Percentiles rank a stretch among this genome's conserved stretches.
phyloP scores from a whole-genome alignment of 2,113 vertebrate genomes.

The Eclectus roratus region DNA sequence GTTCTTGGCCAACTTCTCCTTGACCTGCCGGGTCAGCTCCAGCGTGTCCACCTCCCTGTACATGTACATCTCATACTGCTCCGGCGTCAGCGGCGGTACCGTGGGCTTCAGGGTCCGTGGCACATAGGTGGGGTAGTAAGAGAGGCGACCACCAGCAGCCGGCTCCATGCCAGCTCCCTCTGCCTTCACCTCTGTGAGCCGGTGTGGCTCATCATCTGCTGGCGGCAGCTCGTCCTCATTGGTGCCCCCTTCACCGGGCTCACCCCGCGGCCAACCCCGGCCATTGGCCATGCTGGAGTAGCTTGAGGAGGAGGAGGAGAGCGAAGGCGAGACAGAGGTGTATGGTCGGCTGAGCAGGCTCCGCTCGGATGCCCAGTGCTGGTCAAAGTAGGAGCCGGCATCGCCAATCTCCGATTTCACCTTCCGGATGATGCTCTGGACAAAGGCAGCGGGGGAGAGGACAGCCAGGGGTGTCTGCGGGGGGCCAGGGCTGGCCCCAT shows the following conservation, averaged over 20 bases:
- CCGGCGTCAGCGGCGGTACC: slow-evolving; percentile 91
- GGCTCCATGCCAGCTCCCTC: slow-evolving; percentile 77
- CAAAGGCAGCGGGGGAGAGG: slow-evolving; percentile 92
- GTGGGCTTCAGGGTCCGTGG: slow-evolving; percentile 93
- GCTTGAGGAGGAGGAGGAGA: slow-evolving; percentile 89
- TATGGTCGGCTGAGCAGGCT: slow-evolving; percentile 78
- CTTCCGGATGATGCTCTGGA: slow-evolving; percentile 97
- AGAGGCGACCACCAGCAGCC: slow-evolving; percentile 68
- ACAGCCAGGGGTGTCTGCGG: slow-evolving; percentile 81
- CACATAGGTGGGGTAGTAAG: slow-evolving; percentile 89
- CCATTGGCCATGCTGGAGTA: slow-evolving; percentile 81
- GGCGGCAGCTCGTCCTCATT: slow-evolving; percentile 81
- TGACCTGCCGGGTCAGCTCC: slow-evolving; percentile 95
- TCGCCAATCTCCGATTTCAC: slow-evolving; percentile 97
- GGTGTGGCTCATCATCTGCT: slow-evolving; percentile 79
- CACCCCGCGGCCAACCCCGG: slow-evolving; percentile 81
- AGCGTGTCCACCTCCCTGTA: slow-evolving; percentile 97
- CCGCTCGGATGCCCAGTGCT: slow-evolving; percentile 93
- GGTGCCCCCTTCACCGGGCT: slow-evolving; percentile 71
- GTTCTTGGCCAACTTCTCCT: slow-evolving; percentile 98
- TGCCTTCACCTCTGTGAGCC: slow-evolving; percentile 82
- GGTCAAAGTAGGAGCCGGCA: slow-evolving; percentile 90
- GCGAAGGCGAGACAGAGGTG: slow-evolving; percentile 88
- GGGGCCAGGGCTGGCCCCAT: slow-evolving; percentile 67
- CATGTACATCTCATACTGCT: slow-evolving; percentile 99